Evolutionary conservation across 2,888 invertebrate species (phyloP), one percentile per base, ranked within the genome.

Genomic region (Agriopis marginaria): DNA sequence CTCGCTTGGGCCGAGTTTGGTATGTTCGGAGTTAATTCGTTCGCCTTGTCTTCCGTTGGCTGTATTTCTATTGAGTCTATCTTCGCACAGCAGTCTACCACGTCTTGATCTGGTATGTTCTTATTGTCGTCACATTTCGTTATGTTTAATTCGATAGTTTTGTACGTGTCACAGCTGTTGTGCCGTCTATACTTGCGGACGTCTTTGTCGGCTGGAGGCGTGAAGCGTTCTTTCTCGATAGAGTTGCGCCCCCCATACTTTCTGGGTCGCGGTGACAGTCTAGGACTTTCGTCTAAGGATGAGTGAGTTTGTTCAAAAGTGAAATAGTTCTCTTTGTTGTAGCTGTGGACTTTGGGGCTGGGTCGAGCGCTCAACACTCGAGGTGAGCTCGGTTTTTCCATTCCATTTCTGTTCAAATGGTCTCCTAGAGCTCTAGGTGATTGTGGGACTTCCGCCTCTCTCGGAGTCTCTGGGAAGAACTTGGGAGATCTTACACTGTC

Each of bases 301-400:
- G 66, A 32, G 47, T 69, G 65, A 0, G 51, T 45, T 50, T 85
- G 87, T 54, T 94, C 94, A 71, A 94, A 94, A 0, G 90, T 93
- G 56, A 94, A 94, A 72, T 91, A 94, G 73, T 94, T 94, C 68
- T 94, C 94, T 74, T 94, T 94, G 73, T 94, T 93, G 63, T 83
- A 87, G 77, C 87, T 92, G 69, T 88, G 86, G 7, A 93, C 82
- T 85, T 93, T 93, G 5, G 94, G 94, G 73, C 94, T 94, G 8
- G 91, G 89, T 77, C 85, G 84, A 11, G 85, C 89, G 74, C 89
- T 88, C 23, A 91, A 65, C 2, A 90, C 77, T 77, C 88, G 82
- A 0, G 92, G 92, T 0, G 93, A 92, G 64, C 85, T 88, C 0
- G 92, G 92, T 73, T 92, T 93, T 47, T 93, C 93, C 6, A 89